Conservation (phyloP, 2,888 invertebrate genomes). For the Reticulitermes lucifugus region DNA sequence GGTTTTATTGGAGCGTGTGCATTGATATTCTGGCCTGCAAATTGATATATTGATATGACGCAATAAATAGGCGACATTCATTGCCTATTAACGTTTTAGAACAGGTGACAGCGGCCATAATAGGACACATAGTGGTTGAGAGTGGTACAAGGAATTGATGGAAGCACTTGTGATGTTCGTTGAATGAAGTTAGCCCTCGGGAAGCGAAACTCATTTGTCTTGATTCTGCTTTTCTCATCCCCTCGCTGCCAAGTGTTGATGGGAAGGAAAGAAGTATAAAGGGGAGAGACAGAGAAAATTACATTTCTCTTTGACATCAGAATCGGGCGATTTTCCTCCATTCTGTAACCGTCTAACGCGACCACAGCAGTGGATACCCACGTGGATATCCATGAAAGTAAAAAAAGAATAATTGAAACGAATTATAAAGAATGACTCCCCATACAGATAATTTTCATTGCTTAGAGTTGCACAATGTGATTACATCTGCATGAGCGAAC, state of each 20-base stretch:
- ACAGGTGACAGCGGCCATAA: not conserved
- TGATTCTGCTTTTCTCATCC: constrained; percentile 47
- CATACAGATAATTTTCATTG: not conserved
- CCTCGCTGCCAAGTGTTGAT: not conserved
- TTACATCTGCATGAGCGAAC: not conserved
- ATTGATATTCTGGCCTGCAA: not conserved
- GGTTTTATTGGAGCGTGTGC: not conserved
- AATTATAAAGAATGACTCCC: not conserved
- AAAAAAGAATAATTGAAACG: not conserved
- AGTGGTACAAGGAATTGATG: constrained; percentile 2
- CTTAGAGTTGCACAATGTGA: not conserved
- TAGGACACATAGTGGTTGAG: not conserved
- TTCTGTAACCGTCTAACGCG: not conserved
- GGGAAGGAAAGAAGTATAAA: not conserved
- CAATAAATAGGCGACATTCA: not conserved
- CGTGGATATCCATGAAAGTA: not conserved
- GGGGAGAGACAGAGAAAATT: constrained; percentile 11
- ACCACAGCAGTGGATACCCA: not conserved
- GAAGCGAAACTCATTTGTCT: constrained; percentile 49
- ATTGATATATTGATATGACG: not conserved
- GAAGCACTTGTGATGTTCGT: constrained; percentile 21
- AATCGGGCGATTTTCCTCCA: not conserved
- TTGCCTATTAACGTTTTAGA: not conserved
- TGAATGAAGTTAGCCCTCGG: constrained; percentile 43
- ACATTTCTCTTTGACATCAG: constrained; percentile 7